Base-by-base conservation (phyloP, 2,888 invertebrate genomes). In the Physocephala rufipes region DNA sequence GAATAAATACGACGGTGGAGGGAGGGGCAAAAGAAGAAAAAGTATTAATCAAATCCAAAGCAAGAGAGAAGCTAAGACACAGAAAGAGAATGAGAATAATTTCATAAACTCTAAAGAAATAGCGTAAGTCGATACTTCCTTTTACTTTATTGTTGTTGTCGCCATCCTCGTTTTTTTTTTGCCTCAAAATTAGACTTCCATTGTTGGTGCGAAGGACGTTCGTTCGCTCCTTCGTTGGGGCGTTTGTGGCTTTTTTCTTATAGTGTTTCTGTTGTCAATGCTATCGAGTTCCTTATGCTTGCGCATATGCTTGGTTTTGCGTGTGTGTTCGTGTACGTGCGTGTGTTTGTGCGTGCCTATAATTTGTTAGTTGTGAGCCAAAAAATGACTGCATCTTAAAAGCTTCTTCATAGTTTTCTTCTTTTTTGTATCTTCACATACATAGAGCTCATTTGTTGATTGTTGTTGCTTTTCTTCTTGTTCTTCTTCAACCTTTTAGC, bases 311-410 rank as follows among this genome's bases (percentile, higher is more conserved):
- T 9, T 36, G 9, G 9, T 7, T 36, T 36, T 36, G 4, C 36
- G 9, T 7, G 5, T 5, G 13, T 26, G 21, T 62, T 51, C 30
- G n/a, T n/a, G n/a, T n/a, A n/a, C n/a, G n/a, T n/a, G n/a, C n/a
- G n/a, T n/a, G n/a, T n/a, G n/a, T 51, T 51, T 13, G 53, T 55
- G 16, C 24, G 43, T 30, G 30, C 7, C 24, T 7, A 21, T 24
- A 55, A 21, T 55, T 49, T 13, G 58, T 16, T 66, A 55, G 66
- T 55, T 66, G 2, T 45, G 16, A 16, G 66, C 66, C 66, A 66
- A 64, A n/a, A 55, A n/a, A 49, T 58, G 26, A 24, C 3, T 24
- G 58, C 58, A 15, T 13, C 12, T 3, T 15, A 24, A 58, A 26
- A 24, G 58, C 58, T 58, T 58, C 58, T 28, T 26, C 26, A 28